Percentiles rank a stretch among this genome's conserved stretches.
Conservation (phyloP, 1,140 invertebrate genomes). For the Nixonia krombeini region DNA sequence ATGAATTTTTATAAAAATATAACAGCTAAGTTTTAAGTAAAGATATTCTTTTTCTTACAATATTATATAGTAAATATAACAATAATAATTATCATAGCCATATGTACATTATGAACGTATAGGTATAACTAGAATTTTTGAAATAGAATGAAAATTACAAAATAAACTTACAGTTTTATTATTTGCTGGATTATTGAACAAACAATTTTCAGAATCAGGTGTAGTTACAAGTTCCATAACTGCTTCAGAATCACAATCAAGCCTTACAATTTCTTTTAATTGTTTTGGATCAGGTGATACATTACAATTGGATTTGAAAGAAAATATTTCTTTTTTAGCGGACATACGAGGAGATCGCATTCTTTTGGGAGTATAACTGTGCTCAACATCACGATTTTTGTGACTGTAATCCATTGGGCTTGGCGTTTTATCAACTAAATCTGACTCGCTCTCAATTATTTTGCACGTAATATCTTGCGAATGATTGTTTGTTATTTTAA, state of each 20-base stretch:
- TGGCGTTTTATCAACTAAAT: constrained; percentile 58
- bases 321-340: constrained; percentile 1
- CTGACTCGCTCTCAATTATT: constrained; percentile 50
- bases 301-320: background rate
- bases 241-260: background rate
- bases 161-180: no score
- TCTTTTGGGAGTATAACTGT: constrained; percentile 36
- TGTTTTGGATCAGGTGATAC: no score
- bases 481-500: constrained; percentile 51
- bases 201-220: background rate
- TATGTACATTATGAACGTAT: no score
- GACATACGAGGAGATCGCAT: background rate
- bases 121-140: no score
- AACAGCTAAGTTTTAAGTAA: background rate
- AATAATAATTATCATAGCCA: no score
- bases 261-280: background rate
- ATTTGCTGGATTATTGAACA: no score
- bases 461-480: constrained; percentile 36
- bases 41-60: background rate
- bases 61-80: background rate
- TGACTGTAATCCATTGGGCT: constrained; percentile 41
- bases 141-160: no score
- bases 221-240: background rate
- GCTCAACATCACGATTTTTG: background rate
- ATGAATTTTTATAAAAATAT: no score